Evolutionary conservation across 2,797 vertebrate species (phyloP), one percentile per base, ranked within the genome.

Genomic region (Diceros bicornis): DNA sequence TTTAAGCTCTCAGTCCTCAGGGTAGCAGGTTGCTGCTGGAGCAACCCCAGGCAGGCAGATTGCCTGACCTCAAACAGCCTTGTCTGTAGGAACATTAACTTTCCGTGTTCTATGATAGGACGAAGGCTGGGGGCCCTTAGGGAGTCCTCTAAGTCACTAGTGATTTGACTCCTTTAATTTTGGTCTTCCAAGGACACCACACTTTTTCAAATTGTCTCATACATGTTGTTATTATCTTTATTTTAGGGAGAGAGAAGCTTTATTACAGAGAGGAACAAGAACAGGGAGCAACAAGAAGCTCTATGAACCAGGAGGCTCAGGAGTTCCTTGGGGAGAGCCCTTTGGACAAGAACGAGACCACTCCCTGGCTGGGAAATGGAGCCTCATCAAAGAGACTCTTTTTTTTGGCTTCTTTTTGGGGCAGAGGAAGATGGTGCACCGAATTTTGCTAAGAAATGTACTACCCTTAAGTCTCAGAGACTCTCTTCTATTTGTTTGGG

Each of bases 131-230:
- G 61, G 8, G 32, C 41, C 41, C 41, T 41, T 41, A 41, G 41
- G 41, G 41, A 41, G 41, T 41, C 41, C 23, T 82, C 12, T 71
- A 47, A 87, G 37, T 94, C 44, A 79, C 29, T 86, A 21, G 10
- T 59, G 32, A 20, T 66, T 94, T 57, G n/a, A 82, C 25, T 59
- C 32, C 61, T 37, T 37, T 41, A 64, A 91, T 0, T 2, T 3
- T 90, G 71, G 50, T 94, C 27, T 84, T 89, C 50, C 47, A 72
- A 90, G 74, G 41, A 89, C 3, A 72, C 2, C 20, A 50, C 1
- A 12, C 37, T n/a, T 83, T 93, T 95, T 85, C 61, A 95, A 41
- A 16, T 87, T 27, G 44, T 90, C 57, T 78, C 21, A 55, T 79
- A 23, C 9, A 41, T 52, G 59, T 17, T 59, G 1, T 68, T 68